Evolutionary conservation across 2,113 vertebrate genomes (phyloP).

Genomic region (Bubo scandiacus): DNA sequence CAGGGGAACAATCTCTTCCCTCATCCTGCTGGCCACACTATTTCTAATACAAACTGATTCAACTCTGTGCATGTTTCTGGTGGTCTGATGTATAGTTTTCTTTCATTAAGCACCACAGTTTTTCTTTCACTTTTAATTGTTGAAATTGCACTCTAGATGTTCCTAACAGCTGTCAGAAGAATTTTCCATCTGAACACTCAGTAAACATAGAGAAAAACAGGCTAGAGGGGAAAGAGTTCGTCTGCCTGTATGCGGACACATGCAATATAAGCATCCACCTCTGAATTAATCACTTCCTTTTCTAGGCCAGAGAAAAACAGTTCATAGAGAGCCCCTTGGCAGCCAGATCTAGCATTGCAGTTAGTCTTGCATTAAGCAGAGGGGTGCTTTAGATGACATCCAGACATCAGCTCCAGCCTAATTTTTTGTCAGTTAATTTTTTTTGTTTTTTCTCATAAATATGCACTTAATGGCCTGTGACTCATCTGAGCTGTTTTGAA

Average conservation of each 20-base stretch:
- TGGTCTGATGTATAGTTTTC: neutral
- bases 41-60: neutral
- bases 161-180: neutral
- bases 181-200: neutral
- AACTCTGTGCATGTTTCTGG: neutral
- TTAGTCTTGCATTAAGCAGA: neutral
- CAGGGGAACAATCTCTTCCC: too few relatives aligned
- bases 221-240: neutral
- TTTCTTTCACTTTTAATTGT: neutral
- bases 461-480: neutral
- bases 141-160: neutral
- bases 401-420: neutral
- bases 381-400: neutral
- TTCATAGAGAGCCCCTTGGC: neutral
- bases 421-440: neutral
- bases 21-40: too few relatives aligned
- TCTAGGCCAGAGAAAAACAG: neutral
- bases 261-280: neutral
- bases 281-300: neutral
- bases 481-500: neutral
- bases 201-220: neutral
- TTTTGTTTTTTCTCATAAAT: neutral
- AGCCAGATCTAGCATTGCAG: neutral
- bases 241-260: neutral
- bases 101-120: neutral